Base-by-base conservation (phyloP, 2,888 invertebrate genomes). In the Subacronicta megacephala region DNA sequence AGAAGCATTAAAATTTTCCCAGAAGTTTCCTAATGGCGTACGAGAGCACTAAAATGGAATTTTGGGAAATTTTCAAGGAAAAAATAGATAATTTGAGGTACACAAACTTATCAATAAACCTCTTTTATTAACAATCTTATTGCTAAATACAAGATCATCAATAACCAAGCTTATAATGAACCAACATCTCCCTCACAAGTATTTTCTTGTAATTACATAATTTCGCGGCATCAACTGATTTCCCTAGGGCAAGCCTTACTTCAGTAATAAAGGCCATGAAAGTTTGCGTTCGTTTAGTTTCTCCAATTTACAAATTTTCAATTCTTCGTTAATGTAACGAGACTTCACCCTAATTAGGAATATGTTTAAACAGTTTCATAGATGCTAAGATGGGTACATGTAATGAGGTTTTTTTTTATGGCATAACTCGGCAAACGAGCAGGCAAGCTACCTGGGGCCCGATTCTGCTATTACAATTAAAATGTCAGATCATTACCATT, bases 281-380 rank as follows among this genome's bases (percentile, higher is more conserved):
- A 61, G 38, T 62, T 53, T 6, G 12, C 37, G 10, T n/a, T 17
- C 20, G 12, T 35, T 29, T 47, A 54, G 50, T 59, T 69, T 33
- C 13, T 17, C 7, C 38, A 52, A 61, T 71, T 75, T 43, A 52
- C 17, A 38, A 12, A 63, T 62, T 60, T 74, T 51, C 60, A 74
- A 61, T 74, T 55, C 52, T 62, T 56, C 7, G 16, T 31, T 52
- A 66, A 66, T 68, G 43, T 42, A 36, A 46, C 18, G 42, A 37
- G 17, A 31, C 38, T 41, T 58, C 40, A 16, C 15, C 12, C 26
- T 47, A 42, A 70, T 57, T 69, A 35, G 13, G 3, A 36, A 62
- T 58, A 29, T 68, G 57, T 62, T 26, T 3, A n/a, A n/a, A n/a
- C n/a, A n/a, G n/a, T n/a, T n/a, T n/a, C n/a, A n/a, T n/a, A n/a